Base-by-base conservation (phyloP, 2,888 invertebrate genomes). In the Eledone cirrhosa region DNA sequence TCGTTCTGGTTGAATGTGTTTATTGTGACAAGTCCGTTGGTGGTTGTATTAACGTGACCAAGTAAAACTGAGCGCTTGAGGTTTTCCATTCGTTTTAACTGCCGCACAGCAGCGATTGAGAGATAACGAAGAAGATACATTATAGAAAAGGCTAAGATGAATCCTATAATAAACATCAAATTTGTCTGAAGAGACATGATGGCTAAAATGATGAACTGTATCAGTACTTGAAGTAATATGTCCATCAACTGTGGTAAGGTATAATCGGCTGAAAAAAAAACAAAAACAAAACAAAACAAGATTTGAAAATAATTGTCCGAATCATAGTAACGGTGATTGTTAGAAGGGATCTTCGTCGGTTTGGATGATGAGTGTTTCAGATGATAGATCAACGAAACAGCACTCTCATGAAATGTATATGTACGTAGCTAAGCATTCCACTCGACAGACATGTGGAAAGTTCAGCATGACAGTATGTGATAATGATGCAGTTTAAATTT, bases 21-120 rank as follows among this genome's bases (percentile, higher is more conserved):
- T 78, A 94, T 93, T 1, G 93, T 93, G 69, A 91, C 88, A 22
- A 93, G 86, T 24, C 94, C 94, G 81, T 92, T 91, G 14, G 93
- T 89, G 1, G 93, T 92, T 0, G 92, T 91, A 22, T 92, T 91
- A 4, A 94, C 91, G 83, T 92, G 92, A 83, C 92, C 92, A 82
- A 92, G 92, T 19, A 93, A 90, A 0, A 93, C 93, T 1, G 93
- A 92, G 47, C 93, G 90, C 0, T 93, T 91, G 5, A 91, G 88
- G 85, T 92, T 93, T 83, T 94, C 93, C 74, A 93, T 87, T 48
- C 87, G 81, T 78, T 88, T 87, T 7, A 87, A 79, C 74, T 87
- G 86, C 41, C 87, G 80, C 53, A 90, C 88, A 0, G 90, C 89
- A 7, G 88, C 87, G 31, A 89, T 84, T 81, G 91, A 91, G 29